Conservation (phyloP, 2,113 vertebrate species). For the Ranitomeya variabilis region DNA sequence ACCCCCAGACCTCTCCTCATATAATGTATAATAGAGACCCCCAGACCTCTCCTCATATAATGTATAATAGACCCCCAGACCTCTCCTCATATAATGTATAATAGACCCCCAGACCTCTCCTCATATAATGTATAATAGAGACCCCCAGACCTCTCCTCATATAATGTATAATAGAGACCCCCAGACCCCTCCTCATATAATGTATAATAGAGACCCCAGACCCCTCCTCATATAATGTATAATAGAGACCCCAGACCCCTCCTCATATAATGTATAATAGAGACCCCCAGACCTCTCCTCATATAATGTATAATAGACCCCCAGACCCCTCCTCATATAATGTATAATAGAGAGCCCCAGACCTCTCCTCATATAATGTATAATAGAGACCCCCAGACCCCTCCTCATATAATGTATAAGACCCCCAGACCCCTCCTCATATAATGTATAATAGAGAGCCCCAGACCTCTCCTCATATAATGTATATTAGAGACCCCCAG, state of each 20-base stretch:
- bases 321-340: not conserved
- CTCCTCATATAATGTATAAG: not conserved
- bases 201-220: not conserved
- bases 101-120: not conserved
- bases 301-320: not conserved
- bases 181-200: not conserved
- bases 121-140: not conserved
- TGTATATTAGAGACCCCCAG: not conserved
- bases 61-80: not conserved
- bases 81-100: not conserved
- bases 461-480: not conserved
- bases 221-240: not conserved
- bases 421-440: not conserved
- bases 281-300: not conserved
- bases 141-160: not conserved
- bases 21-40: not conserved
- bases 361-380: not conserved
- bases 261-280: not conserved
- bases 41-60: not conserved
- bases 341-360: not conserved
- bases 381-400: not conserved
- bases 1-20: not conserved
- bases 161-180: not conserved
- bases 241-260: not conserved
- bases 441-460: not conserved